A percentile compares a stretch with the other conserved stretches of the same genome.
These are phyloP conservation scores for Leistus spinibarbis DNA, from an alignment of 2,888 invertebrate species.

Conservation along the genomic window DNA sequence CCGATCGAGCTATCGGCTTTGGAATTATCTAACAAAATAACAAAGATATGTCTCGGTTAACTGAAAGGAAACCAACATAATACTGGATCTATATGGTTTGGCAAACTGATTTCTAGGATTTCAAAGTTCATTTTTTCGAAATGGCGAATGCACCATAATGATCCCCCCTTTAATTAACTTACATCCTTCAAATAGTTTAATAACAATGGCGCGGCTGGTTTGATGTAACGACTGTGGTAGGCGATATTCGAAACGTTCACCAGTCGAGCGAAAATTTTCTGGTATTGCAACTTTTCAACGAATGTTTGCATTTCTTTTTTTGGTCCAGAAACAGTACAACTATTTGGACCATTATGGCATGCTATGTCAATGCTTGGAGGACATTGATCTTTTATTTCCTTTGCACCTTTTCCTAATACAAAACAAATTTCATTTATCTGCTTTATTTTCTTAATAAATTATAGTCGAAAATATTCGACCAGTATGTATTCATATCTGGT, in stretches of 20 bases:
- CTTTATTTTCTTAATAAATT: too few species aligned
- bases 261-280: constrained; percentile 80
- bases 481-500: not conserved
- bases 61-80: not conserved
- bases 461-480: too few species aligned
- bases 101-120: too few species aligned
- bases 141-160: not conserved
- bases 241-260: constrained; percentile 88
- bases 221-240: constrained; percentile 85
- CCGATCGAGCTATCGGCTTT: constrained; percentile 60
- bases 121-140: not conserved
- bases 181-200: constrained; percentile 55
- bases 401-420: constrained; percentile 55
- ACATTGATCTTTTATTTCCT: constrained; percentile 67
- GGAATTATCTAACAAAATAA: constrained; percentile 48
- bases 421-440: not conserved
- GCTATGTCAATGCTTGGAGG: constrained; percentile 74
- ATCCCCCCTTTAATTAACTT: too few species aligned
- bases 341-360: constrained; percentile 79
- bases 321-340: constrained; percentile 81
- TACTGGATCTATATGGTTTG: not conserved
- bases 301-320: constrained; percentile 65
- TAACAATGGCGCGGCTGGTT: constrained; percentile 57
- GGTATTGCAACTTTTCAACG: constrained; percentile 63
- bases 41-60: too few species aligned